Evolutionary conservation across 2,797 vertebrate genomes (phyloP).

Genomic region (Melanotaenia pygmaea): DNA sequence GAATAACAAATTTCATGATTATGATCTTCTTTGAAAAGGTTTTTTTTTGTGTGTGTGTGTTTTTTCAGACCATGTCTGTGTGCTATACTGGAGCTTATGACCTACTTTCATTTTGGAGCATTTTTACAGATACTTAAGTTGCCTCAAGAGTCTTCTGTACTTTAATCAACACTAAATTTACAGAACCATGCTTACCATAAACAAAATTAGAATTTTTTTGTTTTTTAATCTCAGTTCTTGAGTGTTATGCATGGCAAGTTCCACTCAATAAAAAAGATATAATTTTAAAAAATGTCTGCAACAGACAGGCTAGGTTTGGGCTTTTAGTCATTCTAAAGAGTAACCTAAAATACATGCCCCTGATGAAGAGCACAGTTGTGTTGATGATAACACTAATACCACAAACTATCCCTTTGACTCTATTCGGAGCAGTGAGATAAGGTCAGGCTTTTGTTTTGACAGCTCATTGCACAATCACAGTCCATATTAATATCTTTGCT

Average conservation of each 20-base stretch:
- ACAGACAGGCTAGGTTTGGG: constrained; percentile 21
- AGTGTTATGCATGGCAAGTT: no score
- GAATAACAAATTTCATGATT: neutral
- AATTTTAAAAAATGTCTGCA: neutral
- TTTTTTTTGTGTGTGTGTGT: neutral
- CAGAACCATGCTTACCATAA: constrained; percentile 34
- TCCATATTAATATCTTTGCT: constrained; percentile 33
- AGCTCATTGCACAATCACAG: constrained; percentile 42
- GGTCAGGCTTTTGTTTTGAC: constrained; percentile 52
- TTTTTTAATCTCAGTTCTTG: neutral
- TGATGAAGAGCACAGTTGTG: constrained; percentile 53
- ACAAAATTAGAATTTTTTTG: neutral
- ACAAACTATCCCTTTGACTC: constrained; percentile 44
- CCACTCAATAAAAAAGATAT: neutral
- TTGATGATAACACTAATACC: constrained; percentile 55
- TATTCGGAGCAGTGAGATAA: constrained; percentile 65
- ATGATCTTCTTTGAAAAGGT: constrained; percentile 14
- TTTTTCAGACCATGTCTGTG: constrained; percentile 31
- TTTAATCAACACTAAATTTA: constrained; percentile 50
- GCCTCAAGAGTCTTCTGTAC: constrained; percentile 34
- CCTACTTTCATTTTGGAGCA: constrained; percentile 51
- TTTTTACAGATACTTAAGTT: constrained; percentile 48
- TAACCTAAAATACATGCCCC: constrained; percentile 51
- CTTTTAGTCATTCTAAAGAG: constrained; percentile 17
- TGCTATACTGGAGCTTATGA: constrained; percentile 32